phyloP scores from a whole-genome alignment of 1,140 invertebrate species.

The Penaeus chinensis region DNA sequence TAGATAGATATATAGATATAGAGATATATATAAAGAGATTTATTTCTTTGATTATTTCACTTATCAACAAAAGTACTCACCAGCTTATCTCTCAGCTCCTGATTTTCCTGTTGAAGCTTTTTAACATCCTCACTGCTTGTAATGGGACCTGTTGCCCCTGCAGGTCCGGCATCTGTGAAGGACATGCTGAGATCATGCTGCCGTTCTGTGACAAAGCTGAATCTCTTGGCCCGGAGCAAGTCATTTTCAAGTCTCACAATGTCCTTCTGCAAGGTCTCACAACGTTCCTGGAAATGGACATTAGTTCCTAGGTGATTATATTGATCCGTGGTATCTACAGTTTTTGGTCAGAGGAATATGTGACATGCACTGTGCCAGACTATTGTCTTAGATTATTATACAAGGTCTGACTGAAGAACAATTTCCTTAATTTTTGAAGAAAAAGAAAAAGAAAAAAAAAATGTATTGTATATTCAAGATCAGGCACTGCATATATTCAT shows the following conservation, averaged over 20 bases:
- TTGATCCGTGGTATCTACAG: no score
- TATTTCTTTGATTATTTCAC: no score
- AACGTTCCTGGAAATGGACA: constrained; percentile 65
- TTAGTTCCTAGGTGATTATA: neutral
- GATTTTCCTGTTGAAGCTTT: constrained; percentile 50
- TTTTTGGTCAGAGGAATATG: no score
- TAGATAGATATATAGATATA: no score
- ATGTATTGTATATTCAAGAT: no score
- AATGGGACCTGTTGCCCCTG: neutral
- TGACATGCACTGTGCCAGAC: no score
- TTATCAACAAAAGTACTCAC: constrained; percentile 38
- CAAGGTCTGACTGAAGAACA: no score
- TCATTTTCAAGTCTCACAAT: constrained; percentile 68
- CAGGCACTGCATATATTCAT: no score
- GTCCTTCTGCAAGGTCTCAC: constrained; percentile 68
- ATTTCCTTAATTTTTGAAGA: no score
- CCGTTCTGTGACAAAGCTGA: constrained; percentile 30
- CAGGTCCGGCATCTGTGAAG: constrained; percentile 29
- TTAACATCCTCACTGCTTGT: constrained; percentile 11
- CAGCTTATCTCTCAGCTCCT: constrained; percentile 68
- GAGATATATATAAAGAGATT: no score
- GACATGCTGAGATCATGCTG: constrained; percentile 37
- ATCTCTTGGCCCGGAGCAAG: constrained; percentile 66
- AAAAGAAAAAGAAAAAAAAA: no score
- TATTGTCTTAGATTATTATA: no score